Conservation (phyloP, 1,140 invertebrate species). For the Hycleus cichorii region DNA sequence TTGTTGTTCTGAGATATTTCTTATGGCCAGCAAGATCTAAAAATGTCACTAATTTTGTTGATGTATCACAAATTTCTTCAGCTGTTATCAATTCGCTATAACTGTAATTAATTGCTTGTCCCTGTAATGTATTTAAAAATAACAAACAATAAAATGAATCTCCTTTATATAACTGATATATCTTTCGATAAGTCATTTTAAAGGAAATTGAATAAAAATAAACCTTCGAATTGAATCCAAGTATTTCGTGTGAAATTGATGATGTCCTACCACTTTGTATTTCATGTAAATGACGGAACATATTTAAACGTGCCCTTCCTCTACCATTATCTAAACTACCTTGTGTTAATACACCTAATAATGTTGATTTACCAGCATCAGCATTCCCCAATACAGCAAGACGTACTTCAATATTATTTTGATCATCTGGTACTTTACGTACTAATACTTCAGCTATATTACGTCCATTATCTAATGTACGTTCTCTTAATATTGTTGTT, state of each 20-base stretch:
- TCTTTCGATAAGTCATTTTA: too few relatives aligned
- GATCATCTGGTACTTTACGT: slow-evolving; percentile 84
- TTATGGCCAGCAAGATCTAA: slow-evolving; percentile 95
- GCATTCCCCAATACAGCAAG: slow-evolving; percentile 89
- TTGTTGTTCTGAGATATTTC: slow-evolving; percentile 92
- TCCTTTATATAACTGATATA: neutral
- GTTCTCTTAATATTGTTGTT: slow-evolving; percentile 53
- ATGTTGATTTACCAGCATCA: slow-evolving; percentile 89
- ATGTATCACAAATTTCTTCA: slow-evolving; percentile 89
- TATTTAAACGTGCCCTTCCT: slow-evolving; percentile 87
- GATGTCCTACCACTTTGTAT: slow-evolving; percentile 93
- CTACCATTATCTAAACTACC: slow-evolving; percentile 93
- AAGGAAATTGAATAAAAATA: neutral
- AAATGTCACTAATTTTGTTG: slow-evolving; percentile 87
- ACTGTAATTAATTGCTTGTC: slow-evolving; percentile 70
- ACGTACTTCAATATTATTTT: slow-evolving; percentile 82
- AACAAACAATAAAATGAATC: neutral
- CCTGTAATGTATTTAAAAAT: slow-evolving; percentile 38
- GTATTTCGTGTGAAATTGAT: slow-evolving; percentile 92
- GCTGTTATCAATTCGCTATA: slow-evolving; percentile 86
- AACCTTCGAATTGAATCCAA: slow-evolving; percentile 81
- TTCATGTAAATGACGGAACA: slow-evolving; percentile 95
- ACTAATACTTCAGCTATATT: slow-evolving; percentile 83
- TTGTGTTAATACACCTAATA: slow-evolving; percentile 91
- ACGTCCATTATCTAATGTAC: slow-evolving; percentile 43